Evolutionary conservation across 1,140 invertebrate species (phyloP).

Genomic region (Leptopilina clavipes): DNA sequence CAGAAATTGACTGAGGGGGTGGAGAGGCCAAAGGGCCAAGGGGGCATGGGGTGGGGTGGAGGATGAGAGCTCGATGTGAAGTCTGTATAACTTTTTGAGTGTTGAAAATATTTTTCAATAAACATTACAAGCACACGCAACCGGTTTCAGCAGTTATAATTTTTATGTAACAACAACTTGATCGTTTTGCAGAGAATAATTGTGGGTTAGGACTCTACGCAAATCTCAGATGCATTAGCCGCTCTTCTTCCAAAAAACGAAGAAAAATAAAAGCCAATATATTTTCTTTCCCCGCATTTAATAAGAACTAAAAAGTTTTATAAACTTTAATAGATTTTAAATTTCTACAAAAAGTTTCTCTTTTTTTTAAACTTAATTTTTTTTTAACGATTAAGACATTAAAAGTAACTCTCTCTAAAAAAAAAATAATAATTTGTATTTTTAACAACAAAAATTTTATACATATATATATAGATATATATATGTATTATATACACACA

Average conservation of each 20-base stretch:
- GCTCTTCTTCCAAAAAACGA: constrained; percentile 8
- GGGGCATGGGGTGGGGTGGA: neutral
- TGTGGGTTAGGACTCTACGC: constrained; percentile 27
- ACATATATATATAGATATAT: too few species aligned
- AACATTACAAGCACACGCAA: constrained; percentile 18
- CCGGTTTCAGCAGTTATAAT: constrained; percentile 24
- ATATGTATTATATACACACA: too few species aligned
- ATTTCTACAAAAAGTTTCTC: constrained; percentile 37
- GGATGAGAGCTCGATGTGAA: constrained; percentile 26
- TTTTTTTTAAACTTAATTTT: constrained; percentile 16
- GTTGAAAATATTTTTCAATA: constrained; percentile 20
- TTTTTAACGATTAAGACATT: constrained; percentile 4
- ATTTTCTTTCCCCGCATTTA: neutral
- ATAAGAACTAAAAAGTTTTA: neutral
- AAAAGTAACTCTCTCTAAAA: constrained; percentile 34
- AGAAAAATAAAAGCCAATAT: neutral
- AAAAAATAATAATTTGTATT: constrained; percentile 14
- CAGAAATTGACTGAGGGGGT: neutral
- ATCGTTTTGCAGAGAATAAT: constrained; percentile 33
- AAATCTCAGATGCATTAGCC: constrained; percentile 11
- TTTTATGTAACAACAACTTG: constrained; percentile 15
- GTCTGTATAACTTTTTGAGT: constrained; percentile 2
- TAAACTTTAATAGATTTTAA: neutral
- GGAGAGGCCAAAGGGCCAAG: too few species aligned
- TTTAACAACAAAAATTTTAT: constrained; percentile 46